Evolutionary conservation across 92 coral and sea anemone genomes (phyloP), one percentile per base, ranked within the genome.

Genomic region (Ricordea florida): DNA sequence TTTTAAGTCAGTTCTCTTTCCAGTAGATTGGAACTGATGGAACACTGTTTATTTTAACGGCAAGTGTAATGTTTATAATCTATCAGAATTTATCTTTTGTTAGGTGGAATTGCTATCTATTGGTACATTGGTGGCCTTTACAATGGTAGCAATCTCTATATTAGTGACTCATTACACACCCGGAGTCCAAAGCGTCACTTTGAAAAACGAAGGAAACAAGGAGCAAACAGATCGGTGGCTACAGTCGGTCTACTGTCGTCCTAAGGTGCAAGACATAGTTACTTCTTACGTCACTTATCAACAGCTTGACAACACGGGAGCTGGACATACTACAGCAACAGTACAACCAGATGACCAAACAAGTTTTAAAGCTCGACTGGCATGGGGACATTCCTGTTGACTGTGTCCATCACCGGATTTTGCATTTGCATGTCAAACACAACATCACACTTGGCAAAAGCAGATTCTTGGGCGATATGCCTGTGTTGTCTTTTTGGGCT

Each of bases 131-230:
- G 76, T 91, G 1, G 94, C 97, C 17, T 94, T 85, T 70, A 92
- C 97, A 11, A 92, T 92, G 78, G 97, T 94, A 9, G 87, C 98
- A 5, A 33, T 94, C 14, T 72, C 89, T 58, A 93, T 94, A 16
- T 57, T 94, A 49, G 37, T 92, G 33, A 79, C 97, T 18, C 90
- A 97, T 11, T 91, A 88, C 62, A 82, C 76, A 51, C 96, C 97
- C 5, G 96, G 86, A 4, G 82, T 82, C 2, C 70, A 35, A 40
- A 89, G 89, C 28, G 90, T 92, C 2, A 40, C 71, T 10, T 10
- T 22, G 10, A 58, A 59, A 35, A 57, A 68, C 7, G 78, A 74
- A 4, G 81, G 62, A 50, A 49, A 40, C n/a, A 67, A 68, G 18
- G 38, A 74, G 34, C 58, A 58, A 56, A 88, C 87, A 38, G 18